Percentiles rank a stretch among this genome's conserved stretches.
Conservation (phyloP, 2,888 invertebrate genomes). For the Nephrotoma flavescens region DNA sequence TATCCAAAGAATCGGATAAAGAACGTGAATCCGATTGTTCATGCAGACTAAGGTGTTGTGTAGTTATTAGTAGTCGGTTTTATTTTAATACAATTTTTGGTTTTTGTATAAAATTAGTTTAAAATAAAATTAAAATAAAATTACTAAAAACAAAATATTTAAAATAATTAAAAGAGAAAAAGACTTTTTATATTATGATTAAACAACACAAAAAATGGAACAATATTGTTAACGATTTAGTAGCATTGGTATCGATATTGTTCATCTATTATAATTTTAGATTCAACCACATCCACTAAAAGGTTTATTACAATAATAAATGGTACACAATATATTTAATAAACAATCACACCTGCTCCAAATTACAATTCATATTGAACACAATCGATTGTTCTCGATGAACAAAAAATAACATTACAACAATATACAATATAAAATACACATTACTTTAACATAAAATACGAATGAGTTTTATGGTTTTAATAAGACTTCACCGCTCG, state of each 20-base stretch:
- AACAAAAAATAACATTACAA: neutral
- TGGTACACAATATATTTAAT: neutral
- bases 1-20: slow-evolving; percentile 43
- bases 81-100: slow-evolving; percentile 9
- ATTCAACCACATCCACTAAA: neutral
- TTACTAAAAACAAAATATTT: neutral
- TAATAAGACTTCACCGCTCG: neutral
- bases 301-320: neutral
- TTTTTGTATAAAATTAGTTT: slow-evolving; percentile 1
- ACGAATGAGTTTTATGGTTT: neutral
- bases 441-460: neutral
- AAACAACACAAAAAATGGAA: neutral
- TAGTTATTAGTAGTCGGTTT: slow-evolving; percentile 9
- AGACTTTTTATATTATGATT: neutral
- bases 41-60: slow-evolving; percentile 26
- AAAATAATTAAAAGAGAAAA: neutral
- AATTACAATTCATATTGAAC: neutral
- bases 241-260: neutral
- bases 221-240: neutral
- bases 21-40: slow-evolving; percentile 34
- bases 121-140: neutral
- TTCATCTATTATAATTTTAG: neutral
- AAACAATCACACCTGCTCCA: neutral
- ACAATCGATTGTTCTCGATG: neutral
- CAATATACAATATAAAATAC: neutral